Conservation (phyloP, 1,140 invertebrate species). For the Cherax quadricarinatus region DNA sequence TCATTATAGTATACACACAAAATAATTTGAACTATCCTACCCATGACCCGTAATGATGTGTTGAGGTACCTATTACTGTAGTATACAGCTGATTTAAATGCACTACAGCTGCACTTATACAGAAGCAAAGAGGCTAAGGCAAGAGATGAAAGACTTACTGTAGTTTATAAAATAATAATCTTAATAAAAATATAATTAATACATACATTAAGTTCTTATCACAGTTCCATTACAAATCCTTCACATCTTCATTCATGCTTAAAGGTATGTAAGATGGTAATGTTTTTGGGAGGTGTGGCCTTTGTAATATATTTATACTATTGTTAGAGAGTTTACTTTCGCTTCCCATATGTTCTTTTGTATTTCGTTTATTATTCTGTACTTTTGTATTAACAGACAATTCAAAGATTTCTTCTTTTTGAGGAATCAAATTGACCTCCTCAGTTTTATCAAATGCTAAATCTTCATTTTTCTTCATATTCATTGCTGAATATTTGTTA, state of each 20-base stretch:
- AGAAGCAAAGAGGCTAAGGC: too few species aligned
- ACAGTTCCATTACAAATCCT: constrained; percentile 48
- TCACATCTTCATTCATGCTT: constrained; percentile 31
- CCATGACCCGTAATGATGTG: too few species aligned
- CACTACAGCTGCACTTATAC: too few species aligned
- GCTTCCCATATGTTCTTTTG: not conserved
- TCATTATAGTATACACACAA: too few species aligned
- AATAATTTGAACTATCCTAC: too few species aligned
- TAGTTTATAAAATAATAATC: too few species aligned
- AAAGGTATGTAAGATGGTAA: constrained; percentile 64
- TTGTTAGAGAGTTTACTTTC: not conserved
- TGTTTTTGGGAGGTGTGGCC: constrained; percentile 44
- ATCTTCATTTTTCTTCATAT: not conserved
- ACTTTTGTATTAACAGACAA: not conserved
- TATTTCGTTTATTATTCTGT: not conserved
- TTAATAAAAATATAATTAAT: not conserved
- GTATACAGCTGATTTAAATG: too few species aligned
- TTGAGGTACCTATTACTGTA: too few species aligned
- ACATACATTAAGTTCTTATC: not conserved
- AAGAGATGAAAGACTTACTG: too few species aligned
- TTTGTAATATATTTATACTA: constrained; percentile 9
- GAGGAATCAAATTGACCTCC: not conserved
- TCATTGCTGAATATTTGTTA: not conserved
- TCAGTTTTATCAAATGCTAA: not conserved
- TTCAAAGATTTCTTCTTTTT: not conserved